Base-by-base conservation (phyloP, 2,113 vertebrate genomes). In the Geococcyx californianus region DNA sequence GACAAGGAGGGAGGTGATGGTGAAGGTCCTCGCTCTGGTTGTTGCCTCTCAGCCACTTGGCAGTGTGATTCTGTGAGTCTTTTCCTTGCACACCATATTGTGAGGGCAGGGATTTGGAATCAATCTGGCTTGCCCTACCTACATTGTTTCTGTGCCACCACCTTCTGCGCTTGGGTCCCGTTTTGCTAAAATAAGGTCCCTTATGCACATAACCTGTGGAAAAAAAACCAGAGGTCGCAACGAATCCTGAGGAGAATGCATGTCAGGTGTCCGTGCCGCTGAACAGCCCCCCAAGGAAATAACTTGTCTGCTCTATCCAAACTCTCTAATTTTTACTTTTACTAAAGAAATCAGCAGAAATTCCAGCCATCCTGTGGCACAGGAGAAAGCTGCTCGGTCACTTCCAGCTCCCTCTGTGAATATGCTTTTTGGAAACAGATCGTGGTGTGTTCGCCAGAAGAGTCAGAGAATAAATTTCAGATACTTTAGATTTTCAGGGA, bases 1-100 rank as follows among this genome's bases (percentile, higher is more conserved):
- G 40, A 7, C 33, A 34, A 23, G 10, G 9, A 25, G 45, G 31
- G 55, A 26, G 67, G 29, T 8, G 74, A 7, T 19, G 52, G 20
- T 1, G 0, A 56, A 66, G 20, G 60, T 52, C 59, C 29, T 33
- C 0, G 4, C 40, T 36, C 33, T 1, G 0, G 10, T 49, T 20
- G 16, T 51, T 28, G 36, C 47, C 40, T 38, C 23, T n/a, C 26
- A 31, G 44, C n/a, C 72, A 3, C 45, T 78, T n/a, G 38, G 47
- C 74, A 25, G 0, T 19, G 26, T 17, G 8, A 24, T 34, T 23
- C 58, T 10, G 16, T 15, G 36, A 56, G 34, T 18, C 60, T 23
- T 19, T 21, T 29, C 47, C 3, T 1, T 6, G 24, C 74, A 31
- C n/a, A 17, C 47, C 33, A 4, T 51, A 12, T n/a, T 29, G 63